Conservation (phyloP, 2,888 invertebrate genomes). For the Lacanobia oleracea region DNA sequence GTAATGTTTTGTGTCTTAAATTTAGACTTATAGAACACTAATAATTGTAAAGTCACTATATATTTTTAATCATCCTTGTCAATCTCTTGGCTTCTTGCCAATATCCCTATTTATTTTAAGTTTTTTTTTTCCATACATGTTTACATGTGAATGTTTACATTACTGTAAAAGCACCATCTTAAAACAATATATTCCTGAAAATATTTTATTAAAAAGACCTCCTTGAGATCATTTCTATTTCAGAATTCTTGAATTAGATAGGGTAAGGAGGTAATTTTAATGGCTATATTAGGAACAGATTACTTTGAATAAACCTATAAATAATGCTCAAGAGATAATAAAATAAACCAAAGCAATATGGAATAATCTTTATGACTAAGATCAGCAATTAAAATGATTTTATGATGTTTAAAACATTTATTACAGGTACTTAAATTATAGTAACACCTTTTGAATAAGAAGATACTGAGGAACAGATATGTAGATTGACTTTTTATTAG, state of each 20-base stretch:
- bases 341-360: constrained; percentile 21
- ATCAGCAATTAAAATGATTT: constrained; percentile 45
- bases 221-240: too few species aligned
- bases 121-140: too few species aligned
- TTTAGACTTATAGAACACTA: not conserved
- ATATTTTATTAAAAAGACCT: too few species aligned
- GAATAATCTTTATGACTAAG: constrained; percentile 29
- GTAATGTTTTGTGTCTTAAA: not conserved
- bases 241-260: too few species aligned
- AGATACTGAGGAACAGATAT: constrained; percentile 3
- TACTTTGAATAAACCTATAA: constrained; percentile 5
- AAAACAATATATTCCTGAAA: too few species aligned
- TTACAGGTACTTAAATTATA: constrained; percentile 48
- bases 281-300: not conserved
- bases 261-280: too few species aligned
- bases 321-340: not conserved
- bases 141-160: too few species aligned
- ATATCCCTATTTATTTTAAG: too few species aligned
- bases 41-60: not conserved
- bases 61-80: not conserved
- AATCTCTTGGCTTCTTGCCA: too few species aligned
- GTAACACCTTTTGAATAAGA: constrained; percentile 37
- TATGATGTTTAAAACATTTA: constrained; percentile 43
- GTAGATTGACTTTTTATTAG: constrained; percentile 23
- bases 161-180: too few species aligned